Evolutionary conservation across 2,113 vertebrate species (phyloP).

Genomic region (Poeciliopsis turrubarensis): DNA sequence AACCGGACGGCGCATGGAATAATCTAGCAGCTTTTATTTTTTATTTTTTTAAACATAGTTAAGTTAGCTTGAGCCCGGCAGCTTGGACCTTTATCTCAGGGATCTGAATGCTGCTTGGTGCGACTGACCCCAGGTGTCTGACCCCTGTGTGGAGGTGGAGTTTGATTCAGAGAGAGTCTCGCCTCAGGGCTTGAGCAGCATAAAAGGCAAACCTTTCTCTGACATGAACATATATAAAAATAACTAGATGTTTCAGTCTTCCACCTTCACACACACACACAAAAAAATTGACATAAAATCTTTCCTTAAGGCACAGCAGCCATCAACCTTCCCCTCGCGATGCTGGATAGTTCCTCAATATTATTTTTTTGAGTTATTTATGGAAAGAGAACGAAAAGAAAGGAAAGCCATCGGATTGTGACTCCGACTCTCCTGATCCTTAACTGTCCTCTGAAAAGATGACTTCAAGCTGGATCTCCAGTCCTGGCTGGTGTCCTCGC

Average conservation of each 20-base stretch:
- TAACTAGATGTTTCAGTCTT: constrained; percentile 38
- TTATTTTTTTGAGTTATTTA: background rate
- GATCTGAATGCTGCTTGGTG: constrained; percentile 11
- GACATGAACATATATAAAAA: constrained; percentile 45
- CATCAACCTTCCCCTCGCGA: constrained; percentile 19
- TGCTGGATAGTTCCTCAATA: background rate
- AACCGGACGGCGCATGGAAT: background rate
- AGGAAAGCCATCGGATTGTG: background rate
- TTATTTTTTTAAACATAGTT: background rate
- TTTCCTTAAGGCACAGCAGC: constrained; percentile 24
- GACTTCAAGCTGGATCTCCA: background rate
- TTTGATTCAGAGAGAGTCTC: constrained; percentile 33
- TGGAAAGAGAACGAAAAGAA: background rate
- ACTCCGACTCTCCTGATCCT: background rate
- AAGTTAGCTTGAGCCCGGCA: constrained; percentile 4
- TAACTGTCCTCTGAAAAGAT: background rate
- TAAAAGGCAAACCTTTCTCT: constrained; percentile 20
- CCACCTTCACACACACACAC: constrained; percentile 15
- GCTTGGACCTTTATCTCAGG: constrained; percentile 10
- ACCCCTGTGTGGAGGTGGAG: constrained; percentile 38
- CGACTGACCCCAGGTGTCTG: constrained; percentile 30
- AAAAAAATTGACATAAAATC: constrained; percentile 35
- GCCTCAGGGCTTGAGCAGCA: constrained; percentile 35
- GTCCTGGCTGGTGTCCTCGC: background rate
- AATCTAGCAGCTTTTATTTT: background rate